A percentile compares a stretch with the other conserved stretches of the same genome.
These are phyloP conservation scores for Epinephelus coioides DNA, from an alignment of 2,797 vertebrate species.

Conservation along the genomic window DNA sequence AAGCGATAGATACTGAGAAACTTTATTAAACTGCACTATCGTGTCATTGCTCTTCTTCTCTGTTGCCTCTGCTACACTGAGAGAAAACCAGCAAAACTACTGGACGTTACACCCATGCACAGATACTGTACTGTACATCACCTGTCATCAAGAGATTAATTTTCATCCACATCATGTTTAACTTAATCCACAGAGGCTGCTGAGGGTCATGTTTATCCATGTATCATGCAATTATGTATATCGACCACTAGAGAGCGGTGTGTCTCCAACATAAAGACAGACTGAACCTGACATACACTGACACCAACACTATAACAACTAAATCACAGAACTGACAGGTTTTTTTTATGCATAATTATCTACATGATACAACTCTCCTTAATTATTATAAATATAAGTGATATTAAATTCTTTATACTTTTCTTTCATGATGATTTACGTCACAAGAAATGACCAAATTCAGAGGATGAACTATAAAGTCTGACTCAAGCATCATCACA, in stretches of 20 bases:
- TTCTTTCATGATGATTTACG: not conserved
- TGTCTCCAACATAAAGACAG: not conserved
- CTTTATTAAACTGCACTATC: not conserved
- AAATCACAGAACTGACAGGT: not conserved
- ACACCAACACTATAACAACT: no score
- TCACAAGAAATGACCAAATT: not conserved
- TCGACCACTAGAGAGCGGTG: slow-evolving; percentile 63
- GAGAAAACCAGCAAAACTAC: no score
- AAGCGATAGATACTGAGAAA: not conserved
- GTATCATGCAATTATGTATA: not conserved
- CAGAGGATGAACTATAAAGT: not conserved
- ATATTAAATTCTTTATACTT: not conserved
- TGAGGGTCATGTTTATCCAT: not conserved
- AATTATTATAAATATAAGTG: not conserved
- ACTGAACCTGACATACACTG: no score
- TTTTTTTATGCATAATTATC: not conserved
- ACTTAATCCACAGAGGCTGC: not conserved
- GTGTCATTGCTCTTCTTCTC: no score
- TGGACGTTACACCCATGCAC: not conserved
- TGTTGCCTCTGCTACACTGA: no score
- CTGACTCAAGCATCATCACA: not conserved
- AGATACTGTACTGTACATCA: not conserved
- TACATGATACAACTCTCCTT: not conserved
- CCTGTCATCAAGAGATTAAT: not conserved
- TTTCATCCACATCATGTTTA: not conserved